phyloP scores from a whole-genome alignment of 2,888 invertebrate species.

The Strigamia transsilvanica region DNA sequence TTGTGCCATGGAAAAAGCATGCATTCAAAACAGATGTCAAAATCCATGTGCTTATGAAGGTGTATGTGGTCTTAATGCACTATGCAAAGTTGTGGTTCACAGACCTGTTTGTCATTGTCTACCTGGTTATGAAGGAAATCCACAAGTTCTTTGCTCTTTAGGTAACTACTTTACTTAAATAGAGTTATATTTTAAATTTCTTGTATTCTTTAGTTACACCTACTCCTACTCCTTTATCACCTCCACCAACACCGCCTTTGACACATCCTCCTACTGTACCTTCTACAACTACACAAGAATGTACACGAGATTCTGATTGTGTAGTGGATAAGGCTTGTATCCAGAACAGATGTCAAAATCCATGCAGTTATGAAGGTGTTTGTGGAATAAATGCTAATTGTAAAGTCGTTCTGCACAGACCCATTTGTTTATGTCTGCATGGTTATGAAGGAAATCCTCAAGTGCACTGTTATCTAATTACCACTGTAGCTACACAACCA shows the following conservation, averaged over 20 bases:
- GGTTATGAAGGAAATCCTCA: slow-evolving; percentile 58
- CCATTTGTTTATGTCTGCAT: slow-evolving; percentile 79
- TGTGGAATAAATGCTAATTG: slow-evolving; percentile 87
- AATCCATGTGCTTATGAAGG: slow-evolving; percentile 63
- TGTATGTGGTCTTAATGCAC: slow-evolving; percentile 59
- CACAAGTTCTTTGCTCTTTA: slow-evolving; percentile 57
- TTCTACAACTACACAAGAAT: slow-evolving; percentile 67
- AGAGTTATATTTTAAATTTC: neutral
- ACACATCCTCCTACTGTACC: slow-evolving; percentile 36
- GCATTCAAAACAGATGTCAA: slow-evolving; percentile 58
- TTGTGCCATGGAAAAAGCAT: slow-evolving; percentile 59
- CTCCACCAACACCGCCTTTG: slow-evolving; percentile 19
- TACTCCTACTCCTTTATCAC: neutral
- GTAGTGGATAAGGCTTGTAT: slow-evolving; percentile 85
- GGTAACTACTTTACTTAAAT: slow-evolving; percentile 53
- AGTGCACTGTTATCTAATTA: slow-evolving; percentile 56
- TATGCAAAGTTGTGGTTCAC: slow-evolving; percentile 59
- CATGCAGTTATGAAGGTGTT: slow-evolving; percentile 72
- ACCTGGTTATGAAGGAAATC: slow-evolving; percentile 58
- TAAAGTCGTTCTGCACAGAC: slow-evolving; percentile 83
- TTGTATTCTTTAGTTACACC: slow-evolving; percentile 15
- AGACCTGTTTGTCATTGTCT: slow-evolving; percentile 59
- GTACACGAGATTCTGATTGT: slow-evolving; percentile 84
- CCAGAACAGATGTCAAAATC: slow-evolving; percentile 84
- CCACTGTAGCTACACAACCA: neutral